Evolutionary conservation across 2,113 vertebrate species (phyloP).

Genomic region (Thamnophis sirtalis): DNA sequence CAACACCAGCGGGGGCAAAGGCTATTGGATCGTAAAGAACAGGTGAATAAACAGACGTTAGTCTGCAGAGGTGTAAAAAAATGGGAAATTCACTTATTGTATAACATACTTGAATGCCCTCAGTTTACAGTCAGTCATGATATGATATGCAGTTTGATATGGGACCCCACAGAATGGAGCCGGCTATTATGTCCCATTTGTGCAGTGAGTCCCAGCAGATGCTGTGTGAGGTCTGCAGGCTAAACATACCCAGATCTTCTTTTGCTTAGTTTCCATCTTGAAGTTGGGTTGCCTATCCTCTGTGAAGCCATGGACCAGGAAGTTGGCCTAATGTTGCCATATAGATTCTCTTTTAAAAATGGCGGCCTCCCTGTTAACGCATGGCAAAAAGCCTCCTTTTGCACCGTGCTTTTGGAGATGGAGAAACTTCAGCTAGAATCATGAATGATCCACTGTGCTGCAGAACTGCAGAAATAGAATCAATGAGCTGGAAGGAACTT

Average conservation of each 20-base stretch:
- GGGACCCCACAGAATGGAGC: no score
- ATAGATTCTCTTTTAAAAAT: background rate
- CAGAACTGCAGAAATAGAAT: background rate
- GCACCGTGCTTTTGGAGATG: background rate
- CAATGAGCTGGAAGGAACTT: no score
- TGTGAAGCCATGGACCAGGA: background rate
- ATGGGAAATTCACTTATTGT: background rate
- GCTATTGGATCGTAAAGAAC: background rate
- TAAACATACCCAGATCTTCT: background rate
- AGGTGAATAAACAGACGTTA: background rate
- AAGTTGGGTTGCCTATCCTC: background rate
- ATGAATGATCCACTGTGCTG: background rate
- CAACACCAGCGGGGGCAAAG: fast-evolving
- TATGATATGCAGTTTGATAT: background rate
- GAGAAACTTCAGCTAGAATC: background rate
- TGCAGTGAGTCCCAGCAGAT: background rate
- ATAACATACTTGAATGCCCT: background rate
- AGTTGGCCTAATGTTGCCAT: background rate
- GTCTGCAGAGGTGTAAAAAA: background rate
- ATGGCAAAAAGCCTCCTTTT: background rate
- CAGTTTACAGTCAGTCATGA: background rate
- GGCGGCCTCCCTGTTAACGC: background rate
- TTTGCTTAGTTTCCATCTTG: background rate
- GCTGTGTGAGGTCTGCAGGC: background rate
- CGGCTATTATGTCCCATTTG: background rate